Conservation (phyloP, 2,113 vertebrate species). For the Chamaea fasciata region DNA sequence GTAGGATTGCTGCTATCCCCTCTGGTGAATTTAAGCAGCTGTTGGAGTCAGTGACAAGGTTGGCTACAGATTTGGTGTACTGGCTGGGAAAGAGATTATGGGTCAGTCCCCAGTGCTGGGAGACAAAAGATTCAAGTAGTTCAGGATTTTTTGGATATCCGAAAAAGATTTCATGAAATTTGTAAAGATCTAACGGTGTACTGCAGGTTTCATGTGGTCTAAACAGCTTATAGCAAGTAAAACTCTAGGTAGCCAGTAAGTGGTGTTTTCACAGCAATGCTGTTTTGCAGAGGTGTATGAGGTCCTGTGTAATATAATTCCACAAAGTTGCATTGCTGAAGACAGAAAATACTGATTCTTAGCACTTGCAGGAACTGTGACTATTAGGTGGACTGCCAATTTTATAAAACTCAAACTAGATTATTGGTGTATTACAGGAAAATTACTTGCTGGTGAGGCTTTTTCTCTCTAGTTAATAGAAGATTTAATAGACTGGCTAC, state of each 20-base stretch:
- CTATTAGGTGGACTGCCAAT: not conserved
- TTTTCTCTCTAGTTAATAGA: not conserved
- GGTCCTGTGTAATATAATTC: conserved; percentile 21
- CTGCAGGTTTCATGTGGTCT: conserved; percentile 76
- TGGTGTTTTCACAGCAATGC: conserved; percentile 63
- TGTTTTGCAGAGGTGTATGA: conserved; percentile 21
- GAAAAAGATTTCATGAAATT: conserved; percentile 90
- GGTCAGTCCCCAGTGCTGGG: conserved; percentile 81
- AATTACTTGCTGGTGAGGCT: not conserved
- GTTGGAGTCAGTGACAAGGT: conserved; percentile 88
- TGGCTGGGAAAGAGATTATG: conserved; percentile 96
- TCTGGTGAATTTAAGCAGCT: conserved; percentile 88
- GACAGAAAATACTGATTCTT: not conserved
- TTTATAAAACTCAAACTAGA: not conserved
- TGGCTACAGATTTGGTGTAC: conserved; percentile 86
- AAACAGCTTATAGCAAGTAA: conserved; percentile 77
- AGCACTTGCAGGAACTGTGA: not conserved
- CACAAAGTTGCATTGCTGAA: not conserved
- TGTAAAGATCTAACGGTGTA: conserved; percentile 84
- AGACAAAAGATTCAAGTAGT: conserved; percentile 87
- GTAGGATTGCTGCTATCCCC: conserved; percentile 85
- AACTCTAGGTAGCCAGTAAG: conserved; percentile 65
- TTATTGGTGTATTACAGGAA: not conserved
- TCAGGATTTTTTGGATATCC: conserved; percentile 87
- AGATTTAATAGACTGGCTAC: not conserved